These are phyloP conservation scores for Zelleria hepariella DNA, from an alignment of 2,888 invertebrate genomes.

Conservation along the genomic window DNA sequence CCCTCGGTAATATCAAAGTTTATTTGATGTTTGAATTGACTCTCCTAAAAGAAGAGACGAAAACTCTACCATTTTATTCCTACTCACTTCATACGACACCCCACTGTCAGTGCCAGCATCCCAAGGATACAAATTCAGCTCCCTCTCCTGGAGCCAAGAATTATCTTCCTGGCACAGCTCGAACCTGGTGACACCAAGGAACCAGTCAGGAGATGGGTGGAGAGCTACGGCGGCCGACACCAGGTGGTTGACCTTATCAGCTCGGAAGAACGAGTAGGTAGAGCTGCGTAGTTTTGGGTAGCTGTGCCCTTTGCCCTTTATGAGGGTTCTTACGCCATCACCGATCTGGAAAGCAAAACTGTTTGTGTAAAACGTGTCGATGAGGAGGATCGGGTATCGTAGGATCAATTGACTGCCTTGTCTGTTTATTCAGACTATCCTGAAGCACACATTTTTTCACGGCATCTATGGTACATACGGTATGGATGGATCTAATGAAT, in stretches of 20 bases:
- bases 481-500: too few relatives aligned
- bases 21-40: too few relatives aligned
- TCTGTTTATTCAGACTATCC: too few relatives aligned
- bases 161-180: slow-evolving; percentile 91
- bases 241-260: slow-evolving; percentile 45
- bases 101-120: slow-evolving; percentile 98
- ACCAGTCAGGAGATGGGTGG: slow-evolving; percentile 91
- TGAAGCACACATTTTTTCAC: too few relatives aligned
- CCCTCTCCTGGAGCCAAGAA: slow-evolving; percentile 87
- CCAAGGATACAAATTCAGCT: slow-evolving; percentile 91
- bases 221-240: slow-evolving; percentile 44
- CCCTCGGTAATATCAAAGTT: too few relatives aligned
- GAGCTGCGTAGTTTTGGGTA: slow-evolving; percentile 50
- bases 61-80: neutral
- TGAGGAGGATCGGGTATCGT: too few relatives aligned
- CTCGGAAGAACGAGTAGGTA: slow-evolving; percentile 49
- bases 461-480: too few relatives aligned
- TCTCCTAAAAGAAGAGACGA: neutral
- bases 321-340: slow-evolving; percentile 49
- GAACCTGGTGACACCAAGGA: slow-evolving; percentile 90
- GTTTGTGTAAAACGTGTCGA: too few relatives aligned
- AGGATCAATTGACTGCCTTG: too few relatives aligned
- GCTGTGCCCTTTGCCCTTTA: slow-evolving; percentile 59
- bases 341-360: slow-evolving; percentile 35
- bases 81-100: slow-evolving; percentile 85